These are phyloP conservation scores for Bombus difficillimus DNA, from an alignment of 1,140 invertebrate species.

Conservation along the genomic window DNA sequence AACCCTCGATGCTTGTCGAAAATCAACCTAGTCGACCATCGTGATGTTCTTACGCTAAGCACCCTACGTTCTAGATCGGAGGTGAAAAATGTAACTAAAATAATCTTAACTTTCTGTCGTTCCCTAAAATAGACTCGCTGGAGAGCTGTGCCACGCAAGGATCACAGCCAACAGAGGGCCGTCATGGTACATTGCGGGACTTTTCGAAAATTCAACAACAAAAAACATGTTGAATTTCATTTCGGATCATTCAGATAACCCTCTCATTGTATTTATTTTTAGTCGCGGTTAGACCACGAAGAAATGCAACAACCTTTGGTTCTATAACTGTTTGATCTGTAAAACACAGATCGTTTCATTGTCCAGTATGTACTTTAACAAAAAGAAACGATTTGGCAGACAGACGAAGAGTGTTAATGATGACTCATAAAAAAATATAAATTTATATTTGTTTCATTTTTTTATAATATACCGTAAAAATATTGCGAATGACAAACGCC, in stretches of 20 bases:
- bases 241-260: not conserved
- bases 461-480: not conserved
- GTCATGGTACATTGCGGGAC: constrained; percentile 31
- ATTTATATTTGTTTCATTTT: not conserved
- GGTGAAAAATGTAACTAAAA: constrained; percentile 77
- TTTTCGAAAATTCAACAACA: constrained; percentile 33
- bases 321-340: too few species aligned
- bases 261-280: not conserved
- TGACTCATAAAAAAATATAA: not conserved
- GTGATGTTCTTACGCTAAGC: constrained; percentile 54
- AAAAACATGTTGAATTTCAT: not conserved
- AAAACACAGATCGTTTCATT: not conserved
- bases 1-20: constrained; percentile 16
- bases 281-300: too few species aligned
- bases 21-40: constrained; percentile 68
- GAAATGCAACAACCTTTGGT: not conserved
- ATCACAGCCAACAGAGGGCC: constrained; percentile 53
- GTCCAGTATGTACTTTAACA: not conserved
- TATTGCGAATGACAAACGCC: not conserved
- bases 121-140: constrained; percentile 72
- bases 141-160: constrained; percentile 62
- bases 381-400: not conserved
- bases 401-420: too few species aligned
- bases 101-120: constrained; percentile 69
- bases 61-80: constrained; percentile 58